These are phyloP conservation scores for Amblyopsis rosae DNA, from an alignment of 2,113 vertebrate genomes.

Conservation along the genomic window DNA sequence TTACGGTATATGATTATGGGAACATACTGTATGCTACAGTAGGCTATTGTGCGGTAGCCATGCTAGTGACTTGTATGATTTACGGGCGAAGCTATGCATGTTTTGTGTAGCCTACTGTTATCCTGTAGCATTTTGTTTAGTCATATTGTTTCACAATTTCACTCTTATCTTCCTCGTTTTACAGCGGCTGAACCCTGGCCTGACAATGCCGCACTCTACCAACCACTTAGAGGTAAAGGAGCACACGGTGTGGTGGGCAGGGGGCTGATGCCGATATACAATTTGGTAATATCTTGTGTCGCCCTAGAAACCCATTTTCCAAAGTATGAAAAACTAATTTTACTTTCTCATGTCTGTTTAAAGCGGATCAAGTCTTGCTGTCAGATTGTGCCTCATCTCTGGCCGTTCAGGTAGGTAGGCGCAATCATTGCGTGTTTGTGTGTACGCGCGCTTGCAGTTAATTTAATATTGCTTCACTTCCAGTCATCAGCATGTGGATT, in stretches of 20 bases:
- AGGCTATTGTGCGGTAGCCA: too few relatives aligned
- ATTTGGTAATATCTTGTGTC: background rate
- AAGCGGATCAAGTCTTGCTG: slow-evolving; percentile 92
- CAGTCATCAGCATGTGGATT: too few relatives aligned
- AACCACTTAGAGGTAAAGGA: slow-evolving; percentile 74
- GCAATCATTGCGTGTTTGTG: background rate
- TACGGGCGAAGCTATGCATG: too few relatives aligned
- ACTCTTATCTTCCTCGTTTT: slow-evolving; percentile 1
- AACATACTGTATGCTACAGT: too few relatives aligned
- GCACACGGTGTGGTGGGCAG: background rate
- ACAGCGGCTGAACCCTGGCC: slow-evolving; percentile 83
- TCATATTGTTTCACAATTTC: background rate
- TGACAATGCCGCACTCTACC: slow-evolving; percentile 78
- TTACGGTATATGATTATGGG: background rate
- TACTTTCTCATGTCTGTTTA: slow-evolving; percentile 47
- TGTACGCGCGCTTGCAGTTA: background rate
- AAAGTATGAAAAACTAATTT: background rate
- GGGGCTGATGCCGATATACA: background rate
- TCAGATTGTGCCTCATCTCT: slow-evolving; percentile 96
- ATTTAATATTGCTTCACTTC: background rate
- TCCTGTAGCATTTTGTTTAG: background rate
- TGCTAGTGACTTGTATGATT: too few relatives aligned
- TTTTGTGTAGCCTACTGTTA: background rate
- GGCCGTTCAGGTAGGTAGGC: slow-evolving; percentile 89
- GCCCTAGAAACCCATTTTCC: background rate